phyloP scores from a whole-genome alignment of 2,888 invertebrate genomes.

The Cantharis nigra region DNA sequence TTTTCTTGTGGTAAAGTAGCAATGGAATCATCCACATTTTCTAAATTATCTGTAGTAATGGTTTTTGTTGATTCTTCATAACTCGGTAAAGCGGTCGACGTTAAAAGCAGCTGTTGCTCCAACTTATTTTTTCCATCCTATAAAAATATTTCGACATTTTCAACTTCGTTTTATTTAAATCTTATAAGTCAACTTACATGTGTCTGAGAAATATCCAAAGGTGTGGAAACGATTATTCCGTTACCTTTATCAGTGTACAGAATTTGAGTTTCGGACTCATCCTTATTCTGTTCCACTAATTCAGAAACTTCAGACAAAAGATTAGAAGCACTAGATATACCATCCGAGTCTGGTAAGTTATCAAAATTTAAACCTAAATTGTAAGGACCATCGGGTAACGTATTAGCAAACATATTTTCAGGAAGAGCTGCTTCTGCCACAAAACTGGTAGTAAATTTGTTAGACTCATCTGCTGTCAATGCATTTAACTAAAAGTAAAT shows the following conservation, averaged over 20 bases:
- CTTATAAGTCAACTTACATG: neutral
- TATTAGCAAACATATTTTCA: constrained; percentile 24
- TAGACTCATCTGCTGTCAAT: neutral
- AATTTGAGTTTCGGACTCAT: neutral
- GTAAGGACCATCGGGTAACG: neutral
- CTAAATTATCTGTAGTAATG: constrained; percentile 8
- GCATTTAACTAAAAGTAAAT: neutral
- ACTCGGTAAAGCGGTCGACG: neutral
- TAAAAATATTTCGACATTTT: neutral
- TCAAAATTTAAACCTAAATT: constrained; percentile 2
- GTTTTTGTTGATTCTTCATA: neutral
- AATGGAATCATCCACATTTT: constrained; percentile 10
- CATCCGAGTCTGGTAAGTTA: neutral
- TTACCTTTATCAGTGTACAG: constrained; percentile 12
- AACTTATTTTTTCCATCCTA: neutral
- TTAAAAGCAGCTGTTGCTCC: constrained; percentile 1
- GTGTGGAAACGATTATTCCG: constrained; percentile 17
- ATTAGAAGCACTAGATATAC: neutral
- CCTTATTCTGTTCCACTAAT: neutral
- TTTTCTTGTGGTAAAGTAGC: constrained; percentile 11
- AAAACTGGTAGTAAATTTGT: neutral
- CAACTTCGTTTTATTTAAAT: neutral
- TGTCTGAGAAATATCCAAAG: neutral
- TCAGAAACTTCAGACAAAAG: neutral
- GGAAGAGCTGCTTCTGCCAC: constrained; percentile 27